Percentiles rank a stretch among this genome's conserved stretches.
Evolutionary conservation across 2,888 invertebrate species (phyloP).

Genomic region (Cyaniris semiargus): DNA sequence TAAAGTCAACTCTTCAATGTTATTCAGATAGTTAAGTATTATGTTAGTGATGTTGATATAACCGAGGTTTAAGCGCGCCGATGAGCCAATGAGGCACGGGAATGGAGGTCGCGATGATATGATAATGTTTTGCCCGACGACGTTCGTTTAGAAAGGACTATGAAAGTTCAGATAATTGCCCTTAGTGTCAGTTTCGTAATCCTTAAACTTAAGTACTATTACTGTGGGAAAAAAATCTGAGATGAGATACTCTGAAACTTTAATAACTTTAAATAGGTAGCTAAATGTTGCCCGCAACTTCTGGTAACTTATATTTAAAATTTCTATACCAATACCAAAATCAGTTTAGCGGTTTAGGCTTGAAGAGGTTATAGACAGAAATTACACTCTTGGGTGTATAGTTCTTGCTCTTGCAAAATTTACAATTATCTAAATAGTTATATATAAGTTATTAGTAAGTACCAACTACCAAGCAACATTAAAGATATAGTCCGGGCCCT

Average conservation of each 20-base stretch:
- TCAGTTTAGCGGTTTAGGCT: too few relatives aligned
- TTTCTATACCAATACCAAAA: too few relatives aligned
- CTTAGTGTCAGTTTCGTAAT: constrained; percentile 2
- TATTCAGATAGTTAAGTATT: not conserved
- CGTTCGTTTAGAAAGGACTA: constrained; percentile 25
- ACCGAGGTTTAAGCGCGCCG: not conserved
- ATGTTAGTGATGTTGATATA: not conserved
- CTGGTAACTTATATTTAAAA: too few relatives aligned
- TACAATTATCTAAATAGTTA: too few relatives aligned
- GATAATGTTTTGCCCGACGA: not conserved
- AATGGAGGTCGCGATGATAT: constrained; percentile 22
- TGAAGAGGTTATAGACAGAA: too few relatives aligned
- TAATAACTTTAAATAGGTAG: not conserved
- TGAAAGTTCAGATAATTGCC: constrained; percentile 24
- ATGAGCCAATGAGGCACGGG: constrained; percentile 4
- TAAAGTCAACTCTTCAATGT: not conserved
- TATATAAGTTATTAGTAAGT: too few relatives aligned
- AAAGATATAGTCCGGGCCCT: too few relatives aligned
- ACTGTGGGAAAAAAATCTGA: not conserved
- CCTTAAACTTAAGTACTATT: not conserved
- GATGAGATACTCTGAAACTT: not conserved
- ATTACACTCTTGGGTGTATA: too few relatives aligned
- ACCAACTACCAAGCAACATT: too few relatives aligned
- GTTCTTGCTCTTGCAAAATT: too few relatives aligned
- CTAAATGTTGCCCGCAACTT: too few relatives aligned